Conservation (phyloP, 2,797 vertebrate species). For the Spinus pinus region DNA sequence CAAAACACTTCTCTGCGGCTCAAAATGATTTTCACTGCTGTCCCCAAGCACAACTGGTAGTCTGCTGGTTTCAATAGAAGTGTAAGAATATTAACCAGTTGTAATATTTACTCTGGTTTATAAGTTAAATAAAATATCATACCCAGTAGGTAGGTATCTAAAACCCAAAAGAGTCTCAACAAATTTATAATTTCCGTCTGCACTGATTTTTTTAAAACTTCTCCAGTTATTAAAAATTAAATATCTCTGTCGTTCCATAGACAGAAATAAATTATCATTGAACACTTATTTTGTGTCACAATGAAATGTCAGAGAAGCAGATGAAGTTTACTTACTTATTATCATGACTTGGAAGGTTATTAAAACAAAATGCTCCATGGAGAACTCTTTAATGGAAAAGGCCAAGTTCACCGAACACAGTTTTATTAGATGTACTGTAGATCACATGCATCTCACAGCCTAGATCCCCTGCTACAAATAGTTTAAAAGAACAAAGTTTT, state of each 20-base stretch:
- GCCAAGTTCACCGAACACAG: neutral
- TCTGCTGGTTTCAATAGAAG: neutral
- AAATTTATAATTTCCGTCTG: neutral
- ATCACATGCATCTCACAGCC: neutral
- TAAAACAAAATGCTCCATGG: neutral
- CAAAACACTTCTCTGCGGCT: neutral
- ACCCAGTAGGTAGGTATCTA: neutral
- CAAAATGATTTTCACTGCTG: neutral
- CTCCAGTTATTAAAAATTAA: neutral
- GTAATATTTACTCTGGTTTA: neutral
- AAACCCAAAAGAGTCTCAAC: neutral
- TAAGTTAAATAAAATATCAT: neutral
- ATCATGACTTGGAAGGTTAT: neutral
- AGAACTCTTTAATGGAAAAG: neutral
- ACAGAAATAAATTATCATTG: neutral
- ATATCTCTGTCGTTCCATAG: neutral
- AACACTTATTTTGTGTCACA: neutral
- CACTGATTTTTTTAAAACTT: neutral
- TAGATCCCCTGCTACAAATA: neutral
- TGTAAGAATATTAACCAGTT: neutral
- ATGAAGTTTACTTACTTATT: neutral
- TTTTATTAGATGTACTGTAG: neutral
- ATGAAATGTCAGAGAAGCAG: neutral
- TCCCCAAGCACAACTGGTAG: neutral
- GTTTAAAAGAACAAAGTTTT: neutral